Conservation (phyloP, 2,797 vertebrate species). For the Myripristis jacobus region DNA sequence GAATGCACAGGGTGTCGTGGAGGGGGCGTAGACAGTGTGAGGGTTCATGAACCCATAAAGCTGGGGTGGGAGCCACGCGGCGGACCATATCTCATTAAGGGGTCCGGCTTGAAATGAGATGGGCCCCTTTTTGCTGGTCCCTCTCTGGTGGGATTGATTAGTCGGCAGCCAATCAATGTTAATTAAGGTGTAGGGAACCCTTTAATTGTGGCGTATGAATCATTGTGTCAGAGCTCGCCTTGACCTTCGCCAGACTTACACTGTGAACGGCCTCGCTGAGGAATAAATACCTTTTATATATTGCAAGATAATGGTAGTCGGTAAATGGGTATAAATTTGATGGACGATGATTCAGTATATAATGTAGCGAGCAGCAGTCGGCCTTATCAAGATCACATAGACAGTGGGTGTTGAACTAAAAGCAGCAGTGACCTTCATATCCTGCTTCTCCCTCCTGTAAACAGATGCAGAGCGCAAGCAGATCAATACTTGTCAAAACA, state of each 20-base stretch:
- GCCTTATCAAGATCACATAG: slow-evolving; percentile 1
- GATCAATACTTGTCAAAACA: slow-evolving; percentile 71
- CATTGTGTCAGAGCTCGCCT: slow-evolving; percentile 77
- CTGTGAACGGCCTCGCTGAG: slow-evolving; percentile 54
- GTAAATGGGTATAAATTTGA: slow-evolving; percentile 59
- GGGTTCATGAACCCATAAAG: slow-evolving; percentile 77
- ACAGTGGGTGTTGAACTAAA: neutral
- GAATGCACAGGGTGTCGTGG: slow-evolving; percentile 32
- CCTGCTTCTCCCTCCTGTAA: slow-evolving; percentile 32
- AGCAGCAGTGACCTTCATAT: neutral
- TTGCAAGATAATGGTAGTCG: slow-evolving; percentile 51
- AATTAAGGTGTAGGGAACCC: slow-evolving; percentile 86
- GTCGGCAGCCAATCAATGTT: slow-evolving; percentile 84
- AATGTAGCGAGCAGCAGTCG: neutral
- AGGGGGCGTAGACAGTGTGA: neutral
- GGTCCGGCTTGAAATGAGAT: slow-evolving; percentile 69
- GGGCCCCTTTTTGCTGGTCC: slow-evolving; percentile 70
- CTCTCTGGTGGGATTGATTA: slow-evolving; percentile 80
- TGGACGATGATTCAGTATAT: slow-evolving; percentile 6
- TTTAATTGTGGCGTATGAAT: slow-evolving; percentile 84
- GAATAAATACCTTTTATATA: slow-evolving; percentile 73
- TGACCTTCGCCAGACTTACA: slow-evolving; percentile 76
- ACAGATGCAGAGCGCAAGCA: slow-evolving; percentile 19
- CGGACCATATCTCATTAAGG: slow-evolving; percentile 80
- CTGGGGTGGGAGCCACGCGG: slow-evolving; percentile 56